Conservation (phyloP, 2,888 invertebrate genomes). For the Nemoura dubitans region DNA sequence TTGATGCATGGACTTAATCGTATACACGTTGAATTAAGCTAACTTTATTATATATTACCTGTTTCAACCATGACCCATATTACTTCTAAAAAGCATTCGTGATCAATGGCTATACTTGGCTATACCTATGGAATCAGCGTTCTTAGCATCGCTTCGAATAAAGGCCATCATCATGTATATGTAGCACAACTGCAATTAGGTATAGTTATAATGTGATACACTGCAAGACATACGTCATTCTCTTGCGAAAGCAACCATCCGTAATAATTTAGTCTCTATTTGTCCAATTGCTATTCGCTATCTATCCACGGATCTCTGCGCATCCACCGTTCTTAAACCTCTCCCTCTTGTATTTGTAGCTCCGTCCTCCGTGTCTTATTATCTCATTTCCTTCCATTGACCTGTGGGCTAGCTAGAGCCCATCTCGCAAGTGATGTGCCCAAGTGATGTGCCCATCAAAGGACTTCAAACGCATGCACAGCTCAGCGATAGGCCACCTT, state of each 20-base stretch:
- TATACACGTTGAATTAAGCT: too few relatives aligned
- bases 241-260: background rate
- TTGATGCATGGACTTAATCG: too few relatives aligned
- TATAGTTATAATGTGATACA: background rate
- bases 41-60: too few relatives aligned
- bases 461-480: conserved; percentile 31
- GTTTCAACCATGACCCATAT: background rate
- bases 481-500: background rate
- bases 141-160: background rate
- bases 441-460: conserved; percentile 33
- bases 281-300: background rate
- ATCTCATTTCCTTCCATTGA: conserved; percentile 39
- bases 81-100: background rate
- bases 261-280: background rate
- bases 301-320: background rate
- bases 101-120: background rate
- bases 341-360: background rate
- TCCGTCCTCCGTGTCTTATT: conserved; percentile 13
- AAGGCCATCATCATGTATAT: background rate
- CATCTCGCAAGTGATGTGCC: conserved; percentile 29
- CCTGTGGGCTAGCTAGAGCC: conserved; percentile 18
- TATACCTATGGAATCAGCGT: background rate
- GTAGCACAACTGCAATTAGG: background rate
- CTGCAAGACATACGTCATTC: background rate
- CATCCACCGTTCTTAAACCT: background rate